phyloP scores from a whole-genome alignment of 2,797 vertebrate species.

The Chelon auratus region DNA sequence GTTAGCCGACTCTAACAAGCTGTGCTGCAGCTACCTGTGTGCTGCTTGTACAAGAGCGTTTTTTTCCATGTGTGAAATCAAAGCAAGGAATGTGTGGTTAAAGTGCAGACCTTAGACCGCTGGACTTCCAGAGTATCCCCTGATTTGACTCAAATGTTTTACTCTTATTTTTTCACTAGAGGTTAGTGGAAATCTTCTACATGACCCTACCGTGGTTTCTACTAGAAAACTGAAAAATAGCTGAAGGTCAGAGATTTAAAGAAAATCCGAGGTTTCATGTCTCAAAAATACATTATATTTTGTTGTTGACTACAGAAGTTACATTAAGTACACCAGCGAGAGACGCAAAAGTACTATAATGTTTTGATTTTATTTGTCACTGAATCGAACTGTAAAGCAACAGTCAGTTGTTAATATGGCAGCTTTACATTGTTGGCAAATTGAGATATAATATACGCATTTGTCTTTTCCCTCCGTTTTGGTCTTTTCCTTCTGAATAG shows the following conservation, averaged over 20 bases:
- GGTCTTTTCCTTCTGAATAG: too few relatives aligned
- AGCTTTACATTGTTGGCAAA: too few relatives aligned
- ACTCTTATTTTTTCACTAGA: background rate
- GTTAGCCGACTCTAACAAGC: constrained; percentile 19
- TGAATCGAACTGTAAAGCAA: background rate
- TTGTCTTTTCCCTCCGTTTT: too few relatives aligned
- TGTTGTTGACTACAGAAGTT: background rate
- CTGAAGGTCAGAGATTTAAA: background rate
- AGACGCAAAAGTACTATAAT: background rate
- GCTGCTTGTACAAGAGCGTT: background rate
- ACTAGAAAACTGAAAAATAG: background rate
- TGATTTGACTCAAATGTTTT: constrained; percentile 40
- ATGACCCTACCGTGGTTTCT: constrained; percentile 2
- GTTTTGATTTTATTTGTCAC: background rate
- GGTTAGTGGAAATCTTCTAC: too few relatives aligned
- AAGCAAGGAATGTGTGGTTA: constrained; percentile 30
- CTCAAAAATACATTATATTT: background rate
- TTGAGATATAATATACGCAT: too few relatives aligned
- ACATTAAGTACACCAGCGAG: background rate
- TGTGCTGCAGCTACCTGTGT: constrained; percentile 11
- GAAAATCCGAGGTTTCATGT: background rate
- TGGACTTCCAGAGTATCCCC: constrained; percentile 1
- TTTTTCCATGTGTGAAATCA: constrained; percentile 10
- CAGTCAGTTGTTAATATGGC: background rate
- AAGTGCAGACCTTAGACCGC: constrained; percentile 17